Evolutionary conservation across 2,888 invertebrate species (phyloP), one percentile per base, ranked within the genome.

Genomic region (Anarsia innoxiella): DNA sequence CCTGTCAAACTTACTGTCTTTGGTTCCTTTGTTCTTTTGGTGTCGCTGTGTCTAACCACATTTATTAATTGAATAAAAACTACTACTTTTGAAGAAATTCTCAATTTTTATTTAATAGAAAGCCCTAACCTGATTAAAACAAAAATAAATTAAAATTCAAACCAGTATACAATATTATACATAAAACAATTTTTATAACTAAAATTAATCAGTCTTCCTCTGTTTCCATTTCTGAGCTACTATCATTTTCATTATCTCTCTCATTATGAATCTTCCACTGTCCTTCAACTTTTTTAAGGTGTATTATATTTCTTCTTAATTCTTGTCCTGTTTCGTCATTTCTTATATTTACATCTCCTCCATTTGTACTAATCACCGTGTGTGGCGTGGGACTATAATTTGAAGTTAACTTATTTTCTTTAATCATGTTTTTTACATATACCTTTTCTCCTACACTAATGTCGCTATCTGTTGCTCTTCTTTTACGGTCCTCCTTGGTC

Each of bases 261-360:
- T 28, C n/a, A 5, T 28, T 28, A 11, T 4, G n/a, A 14, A 30
- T 15, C 14, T 13, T 13, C 30, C 30, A 30, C 14, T 26, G 13
- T 16, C 42, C 43, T 40, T 49, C 43, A 10, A 50, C 29, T 29
- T 28, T 48, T 26, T 47, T 48, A 2, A 50, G 30, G 23, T 49
- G 44, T 11, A 52, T 37, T 31, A 40, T 19, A 36, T 43, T 43
- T 16, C 43, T 13, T 9, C 40, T 31, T n/a, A 25, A 30, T 19
- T 11, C 2, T 8, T 40, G 36, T 8, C 43, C 43, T 6, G 40
- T 40, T 14, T 37, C 26, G 12, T 45, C 40, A 25, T 41, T 45
- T 16, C 28, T 2, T 2, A 43, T 30, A 10, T 31, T 16, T 1
- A 31, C 15, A 23, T 44, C 41, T 6, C 23, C 27, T 12, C 32